Evolutionary conservation across 1,140 invertebrate species (phyloP), one percentile per base, ranked within the genome.

Genomic region (Diorhabda sublineata): DNA sequence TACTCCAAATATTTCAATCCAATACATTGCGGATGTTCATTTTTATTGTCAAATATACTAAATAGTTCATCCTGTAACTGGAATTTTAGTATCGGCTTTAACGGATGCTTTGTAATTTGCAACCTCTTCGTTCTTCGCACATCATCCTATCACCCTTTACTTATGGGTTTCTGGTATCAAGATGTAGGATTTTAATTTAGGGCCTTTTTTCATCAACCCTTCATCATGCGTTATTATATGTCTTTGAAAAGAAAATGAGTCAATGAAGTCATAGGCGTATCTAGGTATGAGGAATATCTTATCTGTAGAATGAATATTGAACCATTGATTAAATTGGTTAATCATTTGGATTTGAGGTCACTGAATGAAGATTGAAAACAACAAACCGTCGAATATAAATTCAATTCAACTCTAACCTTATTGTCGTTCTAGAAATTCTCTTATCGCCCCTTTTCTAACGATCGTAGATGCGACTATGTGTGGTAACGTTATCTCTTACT

Each of bases 401-500:
- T 26, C 26, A 26, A 26, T 26, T 26, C 1, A 26, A 26, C 26
- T 26, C 1, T 26, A 26, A 26, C 26, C 26, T 26, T 26, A 26
- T 26, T 1, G 26, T 26, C 26, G 26, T 26, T 26, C 26, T 26
- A 26, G 26, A 26, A 26, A 26, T 26, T 26, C 26, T 26, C 26
- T 26, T 26, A 26, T 26, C 26, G 26, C 26, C 26, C 26, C 26
- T 26, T 26, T 26, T 26, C 26, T 26, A 26, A 26, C 26, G 26
- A 26, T 26, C 26, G 4, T 0, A 52, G 47, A 52, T 3, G 6
- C 47, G 47, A 8, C 47, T 52, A 52, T 52, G 47, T 4, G 47
- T 52, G 4, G 74, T 75, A 75, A 75, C 72, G 68, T 73, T 74
- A 75, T 75, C 74, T 68, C 64, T 42, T 60, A 74, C 72, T 75